Conservation (phyloP, 1,140 invertebrate species). For the Heliconius himera region DNA sequence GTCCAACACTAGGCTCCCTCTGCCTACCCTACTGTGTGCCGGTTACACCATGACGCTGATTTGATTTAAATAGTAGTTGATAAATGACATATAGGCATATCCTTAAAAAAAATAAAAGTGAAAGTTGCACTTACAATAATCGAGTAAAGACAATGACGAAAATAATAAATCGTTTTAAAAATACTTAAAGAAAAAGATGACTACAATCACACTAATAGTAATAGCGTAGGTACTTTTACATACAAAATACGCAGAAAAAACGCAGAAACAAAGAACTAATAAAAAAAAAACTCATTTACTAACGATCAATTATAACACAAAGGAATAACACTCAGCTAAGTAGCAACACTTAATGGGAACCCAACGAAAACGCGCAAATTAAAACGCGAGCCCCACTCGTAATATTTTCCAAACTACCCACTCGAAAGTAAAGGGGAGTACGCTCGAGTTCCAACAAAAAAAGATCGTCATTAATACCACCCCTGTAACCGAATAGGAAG, state of each 20-base stretch:
- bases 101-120: no score
- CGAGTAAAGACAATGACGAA: no score
- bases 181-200: no score
- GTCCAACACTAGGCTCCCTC: no score
- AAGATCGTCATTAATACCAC: constrained; percentile 42
- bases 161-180: no score
- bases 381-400: constrained; percentile 36
- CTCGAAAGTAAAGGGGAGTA: constrained; percentile 41
- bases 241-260: constrained; percentile 1
- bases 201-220: no score
- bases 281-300: not conserved
- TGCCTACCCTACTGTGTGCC: no score
- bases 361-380: constrained; percentile 30
- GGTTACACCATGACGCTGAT: no score
- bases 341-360: constrained; percentile 15
- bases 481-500: constrained; percentile 28
- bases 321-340: constrained; percentile 9
- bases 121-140: no score
- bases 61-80: no score
- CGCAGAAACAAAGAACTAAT: not conserved
- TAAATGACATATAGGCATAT: no score
- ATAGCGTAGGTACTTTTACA: no score
- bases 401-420: constrained; percentile 38
- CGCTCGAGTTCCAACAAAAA: constrained; percentile 38
- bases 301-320: constrained; percentile 15